Base-by-base conservation (phyloP, 2,797 vertebrate genomes). In the Babyrousa celebensis region DNA sequence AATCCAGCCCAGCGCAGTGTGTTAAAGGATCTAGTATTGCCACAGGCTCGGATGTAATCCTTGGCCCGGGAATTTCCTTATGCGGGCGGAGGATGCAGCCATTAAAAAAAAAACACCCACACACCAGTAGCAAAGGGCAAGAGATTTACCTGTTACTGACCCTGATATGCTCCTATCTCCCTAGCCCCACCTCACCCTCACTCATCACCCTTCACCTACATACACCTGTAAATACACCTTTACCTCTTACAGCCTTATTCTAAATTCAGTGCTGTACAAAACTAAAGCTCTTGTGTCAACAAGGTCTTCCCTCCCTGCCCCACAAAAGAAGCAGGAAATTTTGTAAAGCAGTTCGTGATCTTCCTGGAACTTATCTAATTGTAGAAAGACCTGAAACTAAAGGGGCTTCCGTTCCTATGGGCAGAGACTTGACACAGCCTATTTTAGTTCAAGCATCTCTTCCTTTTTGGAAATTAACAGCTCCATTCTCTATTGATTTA, bases 371-470 rank as follows among this genome's bases (percentile, higher is more conserved):
- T 96, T 97, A 94, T 91, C 94, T 97, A 97, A 94, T 94, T 97
- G 93, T 94, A 97, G 95, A 82, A 95, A 97, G 89, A 80, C 86
- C 71, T 93, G 67, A 94, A 95, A 96, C 85, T 91, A 77, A 78
- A 95, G 83, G 78, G 92, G 97, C 70, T 97, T 95, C 97, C 78
- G 74, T 88, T 97, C 94, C 97, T 97, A 43, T 72, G 97, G 98
- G 97, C 93, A 97, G 84, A 96, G 97, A 97, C 92, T 96, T 93
- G 92, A 89, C 40, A 89, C 43, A 43, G 94, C 89, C 94, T 98
- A 96, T 98, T 98, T 97, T 97, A 97, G 94, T 97, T 97, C 98
- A 97, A 95, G 97, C 96, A 95, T 98, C 98, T 98, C 95, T 97
- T 97, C 96, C 95, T 75, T 97, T 97, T 88, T 97, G 93, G 96